These are phyloP conservation scores for Siniperca knerii DNA, from an alignment of 2,113 vertebrate species.

Conservation along the genomic window DNA sequence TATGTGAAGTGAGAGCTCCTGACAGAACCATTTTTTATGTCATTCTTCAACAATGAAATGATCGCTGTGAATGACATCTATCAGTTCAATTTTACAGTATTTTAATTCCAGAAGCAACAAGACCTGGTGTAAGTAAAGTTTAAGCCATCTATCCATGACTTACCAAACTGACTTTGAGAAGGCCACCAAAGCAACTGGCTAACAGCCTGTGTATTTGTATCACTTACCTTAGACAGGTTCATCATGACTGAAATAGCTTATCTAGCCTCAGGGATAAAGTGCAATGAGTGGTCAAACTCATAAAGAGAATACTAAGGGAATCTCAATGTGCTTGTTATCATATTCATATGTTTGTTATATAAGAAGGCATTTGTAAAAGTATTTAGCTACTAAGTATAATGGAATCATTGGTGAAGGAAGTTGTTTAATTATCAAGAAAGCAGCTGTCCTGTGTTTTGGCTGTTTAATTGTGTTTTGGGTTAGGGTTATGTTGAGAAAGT, in stretches of 20 bases:
- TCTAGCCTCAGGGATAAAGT: background rate
- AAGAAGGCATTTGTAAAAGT: background rate
- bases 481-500: background rate
- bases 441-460: background rate
- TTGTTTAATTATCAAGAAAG: background rate
- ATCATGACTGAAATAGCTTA: background rate
- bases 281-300: background rate
- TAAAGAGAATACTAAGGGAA: background rate
- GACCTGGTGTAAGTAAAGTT: background rate
- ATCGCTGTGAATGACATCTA: conserved; percentile 28
- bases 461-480: background rate
- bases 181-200: background rate
- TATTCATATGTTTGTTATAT: background rate
- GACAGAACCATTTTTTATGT: conserved; percentile 48
- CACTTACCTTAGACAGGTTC: background rate
- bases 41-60: conserved; percentile 16
- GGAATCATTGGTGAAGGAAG: background rate
- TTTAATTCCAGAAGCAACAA: conserved; percentile 3
- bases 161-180: background rate
- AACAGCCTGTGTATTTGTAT: background rate
- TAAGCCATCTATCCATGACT: background rate
- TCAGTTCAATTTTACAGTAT: conserved; percentile 15
- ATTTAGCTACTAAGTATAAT: background rate
- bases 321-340: background rate
- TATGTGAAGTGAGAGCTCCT: conserved; percentile 30